Base-by-base conservation (phyloP, 2,888 invertebrate species). In the Hoplodrina ambigua region DNA sequence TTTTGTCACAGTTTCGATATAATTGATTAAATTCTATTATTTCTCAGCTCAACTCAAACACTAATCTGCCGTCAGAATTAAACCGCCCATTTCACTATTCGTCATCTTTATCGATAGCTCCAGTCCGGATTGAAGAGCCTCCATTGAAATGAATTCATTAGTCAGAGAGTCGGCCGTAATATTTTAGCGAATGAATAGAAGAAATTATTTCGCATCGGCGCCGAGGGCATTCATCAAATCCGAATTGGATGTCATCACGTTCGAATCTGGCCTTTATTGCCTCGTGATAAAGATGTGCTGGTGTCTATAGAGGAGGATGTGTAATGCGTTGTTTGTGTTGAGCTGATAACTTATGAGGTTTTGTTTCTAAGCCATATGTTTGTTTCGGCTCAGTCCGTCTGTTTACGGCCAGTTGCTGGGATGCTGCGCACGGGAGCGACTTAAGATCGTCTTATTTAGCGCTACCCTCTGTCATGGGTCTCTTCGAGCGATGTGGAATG, bases 141-240 rank as follows among this genome's bases (percentile, higher is more conserved):
- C 88, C 84, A 91, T 91, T 90, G 88, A 92, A 92, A 91, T 90
- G 90, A 91, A 92, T 92, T 94, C 93, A 93, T 94, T 92, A 92
- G 89, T 90, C 88, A 83, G 86, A 85, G 86, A 89, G 87, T 87
- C 84, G 87, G 84, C 81, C 81, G 89, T 88, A 89, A 93, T 93
- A 93, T 92, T 94, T 93, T 93, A 92, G 89, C 87, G 83, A 82
- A 88, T 93, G 92, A 94, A 93, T 93, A 84, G 90, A 88, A 91
- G 91, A 91, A 93, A 93, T 93, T 89, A 91, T 92, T 92, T 90
- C 90, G 82, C 89, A 85, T 89, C 84, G 87, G 77, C 75, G 77
- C 83, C 81, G 78, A 78, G 79, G 80, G 87, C 82, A 90, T 92
- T 92, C 90, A 91, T 90, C 88, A 90, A 88, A 89, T 84, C 78